Evolutionary conservation across 2,888 invertebrate species (phyloP), one percentile per base, ranked within the genome.

Genomic region (Drosophila diplacantha): DNA sequence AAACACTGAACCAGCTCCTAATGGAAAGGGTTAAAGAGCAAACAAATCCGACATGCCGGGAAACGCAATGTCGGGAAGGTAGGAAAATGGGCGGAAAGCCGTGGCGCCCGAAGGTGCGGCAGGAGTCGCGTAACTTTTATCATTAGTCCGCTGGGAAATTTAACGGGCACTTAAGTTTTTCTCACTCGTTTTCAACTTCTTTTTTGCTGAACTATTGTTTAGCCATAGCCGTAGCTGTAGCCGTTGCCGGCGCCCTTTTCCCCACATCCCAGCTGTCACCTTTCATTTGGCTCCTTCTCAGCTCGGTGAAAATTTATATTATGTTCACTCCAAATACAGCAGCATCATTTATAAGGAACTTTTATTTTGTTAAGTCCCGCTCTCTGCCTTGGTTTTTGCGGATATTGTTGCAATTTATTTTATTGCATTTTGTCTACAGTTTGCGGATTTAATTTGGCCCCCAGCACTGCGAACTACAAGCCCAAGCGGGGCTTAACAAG

Each of bases 81-180:
- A 38, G 62, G 43, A 38, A 41, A 37, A 22, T 22, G 31, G 47
- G 51, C 44, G 38, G 18, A 11, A 20, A 14, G 14, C 44, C 32
- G 20, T 20, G 49, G 31, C 16, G 32, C 34, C 35, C 12, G 32
- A 54, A 35, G 41, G 60, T 22, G 47, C 26, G 43, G 65, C 54
- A 20, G 39, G 47, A 61, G 70, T 63, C 74, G 69, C 69, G 73
- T 72, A 85, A 84, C 80, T 84, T 85, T 85, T 84, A 85, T 85
- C 86, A 86, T 85, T 85, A 86, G 85, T 76, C 85, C 86, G 76
- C 55, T 85, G 86, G 85, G 85, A 85, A 85, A 86, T 85, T 85
- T 85, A 85, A 84, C 84, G 85, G 84, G 81, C 81, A 85, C 83
- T 85, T 85, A 82, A 85, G 77, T 84, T 81, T 76, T 72, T 74